These are phyloP conservation scores for Molothrus ater DNA, from an alignment of 2,797 vertebrate species.

Conservation along the genomic window DNA sequence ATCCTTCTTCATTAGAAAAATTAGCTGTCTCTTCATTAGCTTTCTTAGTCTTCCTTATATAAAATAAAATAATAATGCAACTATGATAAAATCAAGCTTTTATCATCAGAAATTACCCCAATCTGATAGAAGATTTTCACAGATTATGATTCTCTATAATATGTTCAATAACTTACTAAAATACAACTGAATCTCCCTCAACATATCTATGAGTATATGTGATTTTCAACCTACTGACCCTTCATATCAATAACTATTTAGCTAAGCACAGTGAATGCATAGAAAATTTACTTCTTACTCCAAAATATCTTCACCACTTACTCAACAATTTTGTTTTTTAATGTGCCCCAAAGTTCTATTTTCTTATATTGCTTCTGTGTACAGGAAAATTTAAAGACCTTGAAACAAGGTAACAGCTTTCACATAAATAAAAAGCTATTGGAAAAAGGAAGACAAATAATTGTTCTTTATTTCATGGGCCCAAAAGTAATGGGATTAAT, in stretches of 20 bases:
- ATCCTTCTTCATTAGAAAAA: not conserved
- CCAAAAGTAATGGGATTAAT: not conserved
- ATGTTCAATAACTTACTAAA: not conserved
- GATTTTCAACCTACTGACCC: not conserved
- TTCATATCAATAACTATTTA: not conserved
- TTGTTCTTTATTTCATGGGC: not conserved
- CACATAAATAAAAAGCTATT: not conserved
- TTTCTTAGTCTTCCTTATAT: not conserved
- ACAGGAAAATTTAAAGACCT: not conserved
- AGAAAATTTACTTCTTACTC: not conserved
- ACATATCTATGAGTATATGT: not conserved
- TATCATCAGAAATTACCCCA: not conserved
- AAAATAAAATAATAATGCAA: not conserved
- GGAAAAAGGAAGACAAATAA: not conserved
- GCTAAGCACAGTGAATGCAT: not conserved
- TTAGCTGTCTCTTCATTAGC: not conserved
- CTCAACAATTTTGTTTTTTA: not conserved
- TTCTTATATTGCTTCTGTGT: not conserved
- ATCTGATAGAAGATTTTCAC: not conserved
- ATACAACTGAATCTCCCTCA: not conserved
- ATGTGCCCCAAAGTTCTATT: not conserved
- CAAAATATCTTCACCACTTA: not conserved
- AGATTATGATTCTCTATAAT: not conserved
- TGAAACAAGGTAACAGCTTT: not conserved
- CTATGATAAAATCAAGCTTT: not conserved